These are phyloP conservation scores for Drosophila takahashii DNA, from an alignment of 1,140 invertebrate species.

Conservation along the genomic window DNA sequence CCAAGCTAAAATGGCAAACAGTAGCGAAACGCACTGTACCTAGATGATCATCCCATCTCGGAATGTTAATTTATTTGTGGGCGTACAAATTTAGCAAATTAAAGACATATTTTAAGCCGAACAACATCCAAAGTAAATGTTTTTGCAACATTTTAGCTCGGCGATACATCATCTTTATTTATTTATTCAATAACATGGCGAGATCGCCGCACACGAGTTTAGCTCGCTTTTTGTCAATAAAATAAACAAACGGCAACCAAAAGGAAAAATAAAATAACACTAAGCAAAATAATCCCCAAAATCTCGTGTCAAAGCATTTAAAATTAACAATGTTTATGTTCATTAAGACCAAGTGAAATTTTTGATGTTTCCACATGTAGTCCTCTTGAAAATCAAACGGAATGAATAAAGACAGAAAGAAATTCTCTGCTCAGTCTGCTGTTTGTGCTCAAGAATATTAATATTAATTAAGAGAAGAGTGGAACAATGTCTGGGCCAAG, in stretches of 20 bases:
- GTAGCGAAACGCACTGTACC: conserved; percentile 7
- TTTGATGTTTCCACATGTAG: conserved; percentile 26
- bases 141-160: conserved; percentile 25
- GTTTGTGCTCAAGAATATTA: conserved; percentile 39
- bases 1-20: background rate
- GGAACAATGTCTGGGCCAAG: conserved; percentile 35
- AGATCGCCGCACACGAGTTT: conserved; percentile 31
- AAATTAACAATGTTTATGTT: conserved; percentile 45
- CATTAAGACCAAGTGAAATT: conserved; percentile 49
- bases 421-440: conserved; percentile 17
- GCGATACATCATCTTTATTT: conserved; percentile 34
- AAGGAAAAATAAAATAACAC: background rate
- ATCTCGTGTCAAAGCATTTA: conserved; percentile 24
- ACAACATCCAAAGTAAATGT: conserved; percentile 16
- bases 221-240: conserved; percentile 30
- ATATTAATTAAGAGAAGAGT: conserved; percentile 46
- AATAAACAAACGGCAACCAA: conserved; percentile 48
- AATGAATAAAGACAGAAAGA: conserved; percentile 8
- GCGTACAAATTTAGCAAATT: conserved; percentile 1
- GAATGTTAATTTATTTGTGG: conserved; percentile 23
- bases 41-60: background rate
- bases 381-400: conserved; percentile 53
- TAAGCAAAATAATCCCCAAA: conserved; percentile 18
- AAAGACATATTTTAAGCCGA: conserved; percentile 12
- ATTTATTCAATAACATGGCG: conserved; percentile 19